Evolutionary conservation across 2,797 vertebrate species (phyloP).

Genomic region (Miichthys miiuy): DNA sequence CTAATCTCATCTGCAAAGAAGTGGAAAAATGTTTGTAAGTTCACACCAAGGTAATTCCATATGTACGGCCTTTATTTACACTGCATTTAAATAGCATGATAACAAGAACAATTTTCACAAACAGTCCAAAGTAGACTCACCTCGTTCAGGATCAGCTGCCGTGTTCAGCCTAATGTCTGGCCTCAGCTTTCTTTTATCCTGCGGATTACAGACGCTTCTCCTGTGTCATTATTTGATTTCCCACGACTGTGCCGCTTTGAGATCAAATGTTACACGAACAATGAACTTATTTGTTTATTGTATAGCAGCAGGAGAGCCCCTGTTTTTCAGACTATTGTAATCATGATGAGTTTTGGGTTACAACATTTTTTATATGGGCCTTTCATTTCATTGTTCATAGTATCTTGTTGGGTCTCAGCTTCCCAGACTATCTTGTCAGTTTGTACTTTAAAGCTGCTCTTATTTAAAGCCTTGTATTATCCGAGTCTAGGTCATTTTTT

Average conservation of each 20-base stretch:
- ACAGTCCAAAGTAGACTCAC: slow-evolving; percentile 26
- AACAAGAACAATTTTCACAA: background rate
- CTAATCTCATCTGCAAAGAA: too few species aligned
- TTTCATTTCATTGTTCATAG: slow-evolving; percentile 3
- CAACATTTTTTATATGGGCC: background rate
- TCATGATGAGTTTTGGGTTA: slow-evolving; percentile 5
- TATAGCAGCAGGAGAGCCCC: background rate
- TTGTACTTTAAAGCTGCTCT: background rate
- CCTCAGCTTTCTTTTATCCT: slow-evolving; percentile 26
- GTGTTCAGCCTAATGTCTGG: background rate
- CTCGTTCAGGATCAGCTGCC: background rate
- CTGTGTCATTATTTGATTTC: background rate
- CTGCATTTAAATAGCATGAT: background rate
- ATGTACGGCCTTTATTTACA: too few species aligned
- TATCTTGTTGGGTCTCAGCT: background rate
- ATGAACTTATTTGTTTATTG: background rate
- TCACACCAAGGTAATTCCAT: too few species aligned
- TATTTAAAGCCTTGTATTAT: slow-evolving; percentile 8
- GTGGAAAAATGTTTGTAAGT: background rate
- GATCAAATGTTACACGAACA: background rate
- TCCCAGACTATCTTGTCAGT: slow-evolving; percentile 2
- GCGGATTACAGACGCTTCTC: background rate
- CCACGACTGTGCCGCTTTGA: background rate
- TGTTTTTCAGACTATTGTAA: background rate
- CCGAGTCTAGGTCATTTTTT: slow-evolving; percentile 8